Conservation (phyloP, 2,797 vertebrate genomes). For the Sebastes paucispinis region DNA sequence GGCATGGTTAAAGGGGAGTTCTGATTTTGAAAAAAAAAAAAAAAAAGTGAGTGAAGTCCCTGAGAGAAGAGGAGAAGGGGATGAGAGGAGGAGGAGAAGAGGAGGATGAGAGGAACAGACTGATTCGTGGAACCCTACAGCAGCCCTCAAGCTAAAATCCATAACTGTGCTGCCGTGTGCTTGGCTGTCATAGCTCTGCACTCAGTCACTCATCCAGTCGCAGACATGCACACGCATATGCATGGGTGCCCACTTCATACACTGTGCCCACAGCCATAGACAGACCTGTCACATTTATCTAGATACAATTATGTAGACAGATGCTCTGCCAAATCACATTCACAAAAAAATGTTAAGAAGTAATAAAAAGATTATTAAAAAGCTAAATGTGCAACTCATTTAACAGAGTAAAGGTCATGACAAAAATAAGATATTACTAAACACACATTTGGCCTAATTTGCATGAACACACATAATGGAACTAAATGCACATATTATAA, state of each 20-base stretch:
- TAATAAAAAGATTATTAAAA: not conserved
- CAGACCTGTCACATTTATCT: not conserved
- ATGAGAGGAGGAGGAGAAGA: slow-evolving; percentile 43
- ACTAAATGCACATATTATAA: not conserved
- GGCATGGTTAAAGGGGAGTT: slow-evolving; percentile 52
- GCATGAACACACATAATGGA: not conserved
- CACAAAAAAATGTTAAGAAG: not conserved
- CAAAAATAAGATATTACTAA: not conserved
- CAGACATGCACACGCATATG: slow-evolving; percentile 25
- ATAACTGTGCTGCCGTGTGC: slow-evolving; percentile 66
- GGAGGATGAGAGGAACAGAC: slow-evolving; percentile 68
- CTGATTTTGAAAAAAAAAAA: slow-evolving; percentile 38
- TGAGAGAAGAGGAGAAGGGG: slow-evolving; percentile 30
- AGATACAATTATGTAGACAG: not conserved
- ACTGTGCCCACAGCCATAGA: not conserved
- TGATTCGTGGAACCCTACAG: slow-evolving; percentile 76
- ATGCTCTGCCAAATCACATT: not conserved
- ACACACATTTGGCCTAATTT: not conserved
- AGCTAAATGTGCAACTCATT: not conserved
- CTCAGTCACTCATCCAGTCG: slow-evolving; percentile 64
- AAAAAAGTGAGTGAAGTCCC: slow-evolving; percentile 48
- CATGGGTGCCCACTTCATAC: not conserved
- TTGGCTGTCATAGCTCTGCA: slow-evolving; percentile 65
- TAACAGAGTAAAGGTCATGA: not conserved
- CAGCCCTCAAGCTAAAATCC: slow-evolving; percentile 79